Evolutionary conservation across 1,140 invertebrate genomes (phyloP), one percentile per base, ranked within the genome.

Genomic region (Cotesia typhae): DNA sequence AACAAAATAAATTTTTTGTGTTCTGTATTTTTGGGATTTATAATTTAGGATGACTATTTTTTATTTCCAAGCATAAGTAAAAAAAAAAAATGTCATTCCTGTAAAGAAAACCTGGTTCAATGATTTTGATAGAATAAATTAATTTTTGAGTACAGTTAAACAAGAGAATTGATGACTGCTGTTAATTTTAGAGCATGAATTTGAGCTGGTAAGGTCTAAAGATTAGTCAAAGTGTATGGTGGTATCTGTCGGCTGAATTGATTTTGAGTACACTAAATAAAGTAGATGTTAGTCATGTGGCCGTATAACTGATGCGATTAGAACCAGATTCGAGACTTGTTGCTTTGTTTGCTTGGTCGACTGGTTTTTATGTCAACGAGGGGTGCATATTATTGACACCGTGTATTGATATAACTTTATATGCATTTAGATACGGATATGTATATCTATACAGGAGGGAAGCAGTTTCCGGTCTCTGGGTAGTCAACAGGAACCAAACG

Each of bases 351-450:
- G 36, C 28, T 41, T 80, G 78, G 79, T 81, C 81, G 73, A 78
- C 79, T 79, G 75, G 68, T 75, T 70, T 28, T 63, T 72, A 67
- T 72, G 77, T 80, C 77, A 78, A 82, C 76, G 78, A 80, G 78
- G 82, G 81, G 81, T 84, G 81, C 79, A 83, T 83, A 82, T 79
- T 70, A 81, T 83, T 82, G 79, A 70, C 67, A 76, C 76, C 75
- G 69, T 67, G 55, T 76, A 80, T 82, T 78, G 76, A 51, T 70
- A 66, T n/a, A 65, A 73, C 38, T 66, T 67, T 20, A 51, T 71
- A 28, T 1, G 28, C 28, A 28, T 28, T 28, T 28, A 28, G 28
- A 28, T 28, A 28, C 2, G 28, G 28, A 28, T 28, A 28, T 28
- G 28, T 28, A 35, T 47, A 9, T 47, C 2, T 47, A 47, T 47